Conservation (phyloP, 2,113 vertebrate species). For the Melanocharis versteri region DNA sequence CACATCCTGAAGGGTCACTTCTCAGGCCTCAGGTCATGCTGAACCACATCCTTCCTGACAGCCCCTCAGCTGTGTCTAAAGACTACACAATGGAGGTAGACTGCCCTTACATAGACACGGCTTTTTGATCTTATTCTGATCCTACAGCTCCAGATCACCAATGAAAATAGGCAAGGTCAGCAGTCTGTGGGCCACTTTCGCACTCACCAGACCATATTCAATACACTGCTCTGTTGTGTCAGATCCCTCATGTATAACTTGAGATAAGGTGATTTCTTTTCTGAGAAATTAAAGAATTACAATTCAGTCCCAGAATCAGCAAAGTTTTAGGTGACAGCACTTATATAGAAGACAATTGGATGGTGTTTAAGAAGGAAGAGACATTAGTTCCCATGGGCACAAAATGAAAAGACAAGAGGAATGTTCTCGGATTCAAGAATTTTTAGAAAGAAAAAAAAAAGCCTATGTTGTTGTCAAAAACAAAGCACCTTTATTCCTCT, state of each 20-base stretch:
- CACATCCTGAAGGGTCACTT: not conserved
- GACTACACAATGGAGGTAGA: not conserved
- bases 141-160: not conserved
- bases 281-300: not conserved
- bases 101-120: not conserved
- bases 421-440: not conserved
- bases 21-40: not conserved
- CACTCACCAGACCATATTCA: not conserved
- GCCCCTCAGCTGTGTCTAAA: not conserved
- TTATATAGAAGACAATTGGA: not conserved
- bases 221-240: not conserved
- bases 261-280: not conserved
- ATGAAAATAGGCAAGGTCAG: not conserved
- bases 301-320: not conserved
- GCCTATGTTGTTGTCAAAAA: not conserved
- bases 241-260: not conserved
- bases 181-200: not conserved
- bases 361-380: not conserved
- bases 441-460: not conserved
- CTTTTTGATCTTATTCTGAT: not conserved
- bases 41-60: not conserved
- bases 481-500: not conserved
- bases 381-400: not conserved
- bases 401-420: not conserved
- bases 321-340: not conserved